These are phyloP conservation scores for Mechanitis mazaeus DNA, from an alignment of 2,888 invertebrate species.

Conservation along the genomic window DNA sequence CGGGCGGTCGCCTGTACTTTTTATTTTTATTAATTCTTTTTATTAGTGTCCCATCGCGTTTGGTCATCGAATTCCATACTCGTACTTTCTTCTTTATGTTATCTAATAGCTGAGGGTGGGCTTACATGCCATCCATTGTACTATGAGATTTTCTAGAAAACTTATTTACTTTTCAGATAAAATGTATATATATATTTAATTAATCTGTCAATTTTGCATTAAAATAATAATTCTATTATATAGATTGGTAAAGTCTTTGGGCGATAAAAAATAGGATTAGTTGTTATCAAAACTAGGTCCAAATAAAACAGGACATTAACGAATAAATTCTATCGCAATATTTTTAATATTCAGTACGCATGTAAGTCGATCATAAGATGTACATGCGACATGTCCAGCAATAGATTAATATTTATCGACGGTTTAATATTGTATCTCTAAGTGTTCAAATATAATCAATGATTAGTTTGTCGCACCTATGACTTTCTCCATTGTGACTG, in stretches of 20 bases:
- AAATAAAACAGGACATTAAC: too few species aligned
- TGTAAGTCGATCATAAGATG: slow-evolving; percentile 45
- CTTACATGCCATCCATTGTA: slow-evolving; percentile 43
- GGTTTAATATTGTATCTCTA: slow-evolving; percentile 67
- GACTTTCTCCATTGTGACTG: slow-evolving; percentile 38
- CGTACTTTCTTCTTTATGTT: slow-evolving; percentile 64
- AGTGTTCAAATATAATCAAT: slow-evolving; percentile 70
- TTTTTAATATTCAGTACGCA: slow-evolving; percentile 19
- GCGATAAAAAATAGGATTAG: too few species aligned
- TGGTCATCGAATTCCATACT: slow-evolving; percentile 57
- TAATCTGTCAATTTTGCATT: too few species aligned
- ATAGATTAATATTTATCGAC: slow-evolving; percentile 69
- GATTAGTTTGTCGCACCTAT: slow-evolving; percentile 57
- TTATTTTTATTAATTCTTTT: slow-evolving; percentile 59
- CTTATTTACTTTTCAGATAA: too few species aligned
- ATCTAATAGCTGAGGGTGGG: slow-evolving; percentile 45
- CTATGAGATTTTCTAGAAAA: neutral
- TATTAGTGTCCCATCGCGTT: slow-evolving; percentile 52
- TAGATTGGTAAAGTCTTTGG: too few species aligned
- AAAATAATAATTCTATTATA: too few species aligned
- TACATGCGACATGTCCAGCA: slow-evolving; percentile 55
- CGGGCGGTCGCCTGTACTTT: slow-evolving; percentile 44
- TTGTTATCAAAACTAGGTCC: too few species aligned
- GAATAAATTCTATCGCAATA: too few species aligned
- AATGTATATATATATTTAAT: too few species aligned